These are phyloP conservation scores for Erpobdella octoculata DNA, from an alignment of 2,888 invertebrate species.

Conservation along the genomic window DNA sequence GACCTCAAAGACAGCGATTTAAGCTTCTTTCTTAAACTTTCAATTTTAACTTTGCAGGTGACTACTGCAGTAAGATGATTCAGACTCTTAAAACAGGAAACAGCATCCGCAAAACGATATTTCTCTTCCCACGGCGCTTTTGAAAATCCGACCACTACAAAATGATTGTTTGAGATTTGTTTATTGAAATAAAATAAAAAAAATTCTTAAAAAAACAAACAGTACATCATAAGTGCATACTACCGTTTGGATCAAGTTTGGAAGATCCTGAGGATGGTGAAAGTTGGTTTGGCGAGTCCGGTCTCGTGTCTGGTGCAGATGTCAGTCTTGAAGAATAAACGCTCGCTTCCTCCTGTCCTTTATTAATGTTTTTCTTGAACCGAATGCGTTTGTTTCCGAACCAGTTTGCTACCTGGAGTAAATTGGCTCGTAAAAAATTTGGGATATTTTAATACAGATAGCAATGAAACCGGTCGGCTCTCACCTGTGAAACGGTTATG, in stretches of 20 bases:
- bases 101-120: too few species aligned
- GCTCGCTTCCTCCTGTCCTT: constrained; percentile 97
- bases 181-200: not conserved
- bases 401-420: constrained; percentile 86
- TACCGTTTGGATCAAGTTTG: constrained; percentile 19
- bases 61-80: too few species aligned
- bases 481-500: constrained; percentile 89
- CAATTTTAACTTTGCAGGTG: too few species aligned
- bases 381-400: constrained; percentile 98
- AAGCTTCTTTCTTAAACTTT: too few species aligned
- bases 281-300: constrained; percentile 22
- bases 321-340: constrained; percentile 65
- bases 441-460: too few species aligned
- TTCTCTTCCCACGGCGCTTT: not conserved
- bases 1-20: too few species aligned
- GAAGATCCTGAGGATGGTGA: constrained; percentile 24
- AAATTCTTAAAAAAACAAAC: not conserved
- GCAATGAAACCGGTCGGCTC: not conserved
- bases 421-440: not conserved
- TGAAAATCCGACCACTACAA: not conserved
- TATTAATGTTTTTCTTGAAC: constrained; percentile 99
- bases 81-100: too few species aligned
- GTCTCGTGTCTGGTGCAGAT: constrained; percentile 8
- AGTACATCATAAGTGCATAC: not conserved
- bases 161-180: not conserved